Evolutionary conservation across 2,888 invertebrate genomes (phyloP), one percentile per base, ranked within the genome.

Genomic region (Pristionchus fissidentatus): DNA sequence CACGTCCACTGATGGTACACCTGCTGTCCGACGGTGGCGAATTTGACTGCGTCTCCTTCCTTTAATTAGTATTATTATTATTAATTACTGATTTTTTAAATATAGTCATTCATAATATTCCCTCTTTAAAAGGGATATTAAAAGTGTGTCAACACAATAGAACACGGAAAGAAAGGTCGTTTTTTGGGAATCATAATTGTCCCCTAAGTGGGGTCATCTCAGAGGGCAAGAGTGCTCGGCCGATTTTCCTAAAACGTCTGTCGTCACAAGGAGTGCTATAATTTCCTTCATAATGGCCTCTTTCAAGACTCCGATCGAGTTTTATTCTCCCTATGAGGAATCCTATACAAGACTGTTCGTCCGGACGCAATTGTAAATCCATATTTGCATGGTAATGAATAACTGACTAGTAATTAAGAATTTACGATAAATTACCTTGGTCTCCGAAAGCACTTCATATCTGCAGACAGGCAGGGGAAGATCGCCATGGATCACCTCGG

Each of bases 1-100:
- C 90, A 90, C n/a, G 88, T 87, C 90, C 90, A 90, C 55, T 88
- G 86, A 78, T 90, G 90, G 84, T 90, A 90, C 57, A 90, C 90
- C 13, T 84, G 75, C 80, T 90, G 90, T 15, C 90, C 90, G 55
- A 90, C 90, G 29, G 87, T 89, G 29, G 90, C 89, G 83, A 89
- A 90, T 57, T 87, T 87, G n/a, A 90, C 89, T 7, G 87, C 85
- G 73, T 88, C 89, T 15, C 89, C 90, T 32, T 79, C 55, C 38
- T 79, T 60, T 60, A 60, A n/a, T n/a, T n/a, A 15, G 60, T 26
- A 60, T 26, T n/a, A n/a, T 60, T 15, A 60, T 60, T 26, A 60
- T 60, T 60, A 8, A 26, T 15, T 49, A n/a, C n/a, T n/a, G n/a
- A n/a, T n/a, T n/a, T n/a, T n/a, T n/a, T n/a, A n/a, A n/a, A n/a